Conservation (phyloP, 2,797 vertebrate genomes). For the Percopsis omiscomaycus region DNA sequence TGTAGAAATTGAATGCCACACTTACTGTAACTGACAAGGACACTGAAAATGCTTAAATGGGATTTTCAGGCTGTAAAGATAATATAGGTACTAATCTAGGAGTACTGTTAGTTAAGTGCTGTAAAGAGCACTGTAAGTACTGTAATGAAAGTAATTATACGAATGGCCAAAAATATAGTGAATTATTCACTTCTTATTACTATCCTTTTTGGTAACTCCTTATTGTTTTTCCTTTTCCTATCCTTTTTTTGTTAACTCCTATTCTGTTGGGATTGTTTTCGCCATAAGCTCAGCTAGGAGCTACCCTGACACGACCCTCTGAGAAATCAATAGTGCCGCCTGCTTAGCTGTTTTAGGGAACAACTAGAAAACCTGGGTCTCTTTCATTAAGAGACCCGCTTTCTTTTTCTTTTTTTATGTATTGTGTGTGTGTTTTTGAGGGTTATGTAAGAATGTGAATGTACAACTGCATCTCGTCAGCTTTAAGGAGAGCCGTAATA, state of each 20-base stretch:
- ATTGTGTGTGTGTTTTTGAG: background rate
- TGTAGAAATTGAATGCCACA: too few species aligned
- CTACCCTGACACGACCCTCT: slow-evolving; percentile 3
- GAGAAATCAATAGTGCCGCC: slow-evolving; percentile 9
- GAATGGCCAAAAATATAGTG: too few species aligned
- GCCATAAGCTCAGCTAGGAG: background rate
- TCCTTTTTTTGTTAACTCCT: background rate
- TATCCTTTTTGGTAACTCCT: too few species aligned
- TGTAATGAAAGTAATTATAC: too few species aligned
- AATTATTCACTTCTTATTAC: too few species aligned
- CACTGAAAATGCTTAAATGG: too few species aligned
- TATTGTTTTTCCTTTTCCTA: too few species aligned
- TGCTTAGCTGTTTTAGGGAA: slow-evolving; percentile 4
- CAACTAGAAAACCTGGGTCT: background rate
- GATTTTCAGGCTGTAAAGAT: too few species aligned
- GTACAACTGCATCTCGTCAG: background rate
- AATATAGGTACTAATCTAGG: too few species aligned
- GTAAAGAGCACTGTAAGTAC: too few species aligned
- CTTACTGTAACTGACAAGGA: too few species aligned
- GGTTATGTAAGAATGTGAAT: background rate
- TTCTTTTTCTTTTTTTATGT: background rate
- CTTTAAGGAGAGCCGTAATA: slow-evolving; percentile 7
- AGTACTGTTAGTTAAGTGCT: too few species aligned
- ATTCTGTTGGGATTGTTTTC: slow-evolving; percentile 1
- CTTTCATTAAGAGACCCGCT: background rate